Percentiles rank a stretch among this genome's conserved stretches.
These are phyloP conservation scores for Drosophila melanosoma DNA, from an alignment of 2,888 invertebrate species.

Conservation along the genomic window DNA sequence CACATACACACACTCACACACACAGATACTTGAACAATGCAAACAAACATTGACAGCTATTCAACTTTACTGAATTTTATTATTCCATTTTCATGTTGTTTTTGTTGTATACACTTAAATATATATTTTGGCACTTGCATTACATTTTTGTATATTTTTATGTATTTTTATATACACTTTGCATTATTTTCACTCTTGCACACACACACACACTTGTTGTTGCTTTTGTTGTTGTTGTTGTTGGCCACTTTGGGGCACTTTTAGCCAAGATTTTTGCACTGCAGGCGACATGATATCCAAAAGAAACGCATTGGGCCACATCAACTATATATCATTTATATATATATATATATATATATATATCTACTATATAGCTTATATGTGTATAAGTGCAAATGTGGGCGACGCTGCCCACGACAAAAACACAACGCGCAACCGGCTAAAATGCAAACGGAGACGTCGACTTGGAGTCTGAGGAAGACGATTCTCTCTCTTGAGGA, in stretches of 20 bases:
- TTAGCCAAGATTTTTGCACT: slow-evolving; percentile 60
- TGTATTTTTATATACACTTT: slow-evolving; percentile 39
- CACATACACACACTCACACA: not conserved
- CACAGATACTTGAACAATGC: slow-evolving; percentile 29
- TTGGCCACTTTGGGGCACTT: slow-evolving; percentile 44
- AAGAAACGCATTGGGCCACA: slow-evolving; percentile 68
- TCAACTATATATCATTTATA: slow-evolving; percentile 36
- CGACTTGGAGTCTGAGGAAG: slow-evolving; percentile 1
- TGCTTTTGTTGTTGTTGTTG: slow-evolving; percentile 41
- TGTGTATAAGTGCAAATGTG: slow-evolving; percentile 34
- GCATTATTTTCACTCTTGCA: slow-evolving; percentile 48
- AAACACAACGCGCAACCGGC: slow-evolving; percentile 58
- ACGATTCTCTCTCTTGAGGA: slow-evolving; percentile 33
- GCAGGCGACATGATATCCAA: slow-evolving; percentile 80
- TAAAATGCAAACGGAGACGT: slow-evolving; percentile 39
- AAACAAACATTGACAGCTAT: slow-evolving; percentile 43
- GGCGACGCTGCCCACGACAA: slow-evolving; percentile 44
- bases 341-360: slow-evolving; percentile 21
- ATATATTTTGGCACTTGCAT: slow-evolving; percentile 53
- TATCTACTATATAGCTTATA: slow-evolving; percentile 20
- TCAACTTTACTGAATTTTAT: slow-evolving; percentile 28
- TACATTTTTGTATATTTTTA: slow-evolving; percentile 26
- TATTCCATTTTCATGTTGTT: slow-evolving; percentile 17
- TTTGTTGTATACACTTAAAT: slow-evolving; percentile 6
- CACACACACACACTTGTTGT: slow-evolving; percentile 28